A percentile compares a stretch with the other conserved stretches of the same genome.
phyloP scores from a whole-genome alignment of 2,888 invertebrate species.

The Trissolcus japonicus region DNA sequence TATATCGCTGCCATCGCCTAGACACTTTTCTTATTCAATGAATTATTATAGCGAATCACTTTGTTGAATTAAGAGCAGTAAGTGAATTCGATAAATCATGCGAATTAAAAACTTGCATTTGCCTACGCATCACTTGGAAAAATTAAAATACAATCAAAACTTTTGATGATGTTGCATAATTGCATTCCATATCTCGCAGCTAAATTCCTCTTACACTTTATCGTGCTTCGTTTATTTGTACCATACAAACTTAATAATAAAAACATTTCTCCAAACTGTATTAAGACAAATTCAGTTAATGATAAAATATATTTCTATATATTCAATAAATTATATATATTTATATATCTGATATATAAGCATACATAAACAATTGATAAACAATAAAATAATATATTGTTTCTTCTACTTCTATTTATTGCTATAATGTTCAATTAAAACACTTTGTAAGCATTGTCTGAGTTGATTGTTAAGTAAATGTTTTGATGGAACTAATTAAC shows the following conservation, averaged over 20 bases:
- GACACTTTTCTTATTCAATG: conserved; percentile 52
- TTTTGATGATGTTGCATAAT: conserved; percentile 14
- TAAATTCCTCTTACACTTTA: conserved; percentile 4
- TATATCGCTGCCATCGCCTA: conserved; percentile 26
- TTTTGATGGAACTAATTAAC: too few species aligned
- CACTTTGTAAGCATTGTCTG: too few species aligned
- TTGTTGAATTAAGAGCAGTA: conserved; percentile 57
- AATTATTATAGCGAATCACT: conserved; percentile 60
- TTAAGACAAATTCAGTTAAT: background rate
- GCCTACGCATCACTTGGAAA: conserved; percentile 2
- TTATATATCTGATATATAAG: too few species aligned
- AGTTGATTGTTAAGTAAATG: too few species aligned
- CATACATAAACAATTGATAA: too few species aligned
- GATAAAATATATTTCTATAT: too few species aligned
- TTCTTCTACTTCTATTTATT: too few species aligned
- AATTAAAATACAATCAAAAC: conserved; percentile 11
- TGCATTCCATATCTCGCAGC: conserved; percentile 8
- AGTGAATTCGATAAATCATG: conserved; percentile 23
- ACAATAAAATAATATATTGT: too few species aligned
- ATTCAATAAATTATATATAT: too few species aligned
- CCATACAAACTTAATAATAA: background rate
- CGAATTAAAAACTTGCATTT: conserved; percentile 10
- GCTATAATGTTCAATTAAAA: too few species aligned
- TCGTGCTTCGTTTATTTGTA: conserved; percentile 7
- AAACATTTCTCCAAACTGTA: background rate